These are phyloP conservation scores for Brachymystax lenok DNA, from an alignment of 2,797 vertebrate species.

Conservation along the genomic window DNA sequence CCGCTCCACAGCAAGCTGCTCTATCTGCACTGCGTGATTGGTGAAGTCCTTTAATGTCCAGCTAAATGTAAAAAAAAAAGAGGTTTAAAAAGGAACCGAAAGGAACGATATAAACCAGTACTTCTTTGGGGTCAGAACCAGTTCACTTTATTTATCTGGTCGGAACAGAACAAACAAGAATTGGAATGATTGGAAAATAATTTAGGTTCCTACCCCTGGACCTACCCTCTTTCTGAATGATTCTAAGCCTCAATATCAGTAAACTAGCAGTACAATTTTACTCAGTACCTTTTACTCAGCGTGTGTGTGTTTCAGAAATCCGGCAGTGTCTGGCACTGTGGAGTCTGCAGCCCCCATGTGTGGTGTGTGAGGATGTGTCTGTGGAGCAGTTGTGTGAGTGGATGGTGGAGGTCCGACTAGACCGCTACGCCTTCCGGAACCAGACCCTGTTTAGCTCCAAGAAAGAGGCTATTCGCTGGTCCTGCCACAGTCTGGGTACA, in stretches of 20 bases:
- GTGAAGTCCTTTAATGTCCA: no score
- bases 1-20: no score
- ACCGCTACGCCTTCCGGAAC: conserved; percentile 5
- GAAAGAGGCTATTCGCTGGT: conserved; percentile 18
- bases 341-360: not conserved
- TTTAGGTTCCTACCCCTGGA: no score
- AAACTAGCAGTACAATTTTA: not conserved
- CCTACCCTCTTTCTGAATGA: not conserved
- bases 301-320: conserved; percentile 20
- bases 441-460: conserved; percentile 11
- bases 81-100: no score
- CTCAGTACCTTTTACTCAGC: not conserved
- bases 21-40: no score
- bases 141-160: no score
- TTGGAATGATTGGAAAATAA: no score
- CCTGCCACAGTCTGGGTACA: conserved; percentile 25
- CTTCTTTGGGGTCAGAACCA: no score
- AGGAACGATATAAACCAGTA: no score
- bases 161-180: no score
- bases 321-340: conserved; percentile 3
- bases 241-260: not conserved
- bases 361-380: conserved; percentile 11
- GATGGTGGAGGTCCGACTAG: conserved; percentile 20
- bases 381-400: conserved; percentile 5
- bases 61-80: no score